Conservation (phyloP, 2,113 vertebrate species). For the Lagopus muta region DNA sequence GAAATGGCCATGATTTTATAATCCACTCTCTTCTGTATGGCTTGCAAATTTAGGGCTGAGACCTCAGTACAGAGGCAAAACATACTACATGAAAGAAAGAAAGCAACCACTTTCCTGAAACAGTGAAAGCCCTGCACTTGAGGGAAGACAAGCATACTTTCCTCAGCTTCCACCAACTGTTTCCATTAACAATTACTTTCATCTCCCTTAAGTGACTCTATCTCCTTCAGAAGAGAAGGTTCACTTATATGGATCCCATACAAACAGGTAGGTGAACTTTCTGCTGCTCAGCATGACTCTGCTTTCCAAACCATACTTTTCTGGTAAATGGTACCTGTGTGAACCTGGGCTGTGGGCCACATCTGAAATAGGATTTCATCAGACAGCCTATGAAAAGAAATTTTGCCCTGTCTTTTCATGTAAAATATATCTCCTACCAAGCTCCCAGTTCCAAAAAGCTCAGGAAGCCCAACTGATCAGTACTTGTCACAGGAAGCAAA, state of each 20-base stretch:
- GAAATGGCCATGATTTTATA: not conserved
- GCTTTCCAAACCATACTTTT: not conserved
- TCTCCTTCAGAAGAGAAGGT: not conserved
- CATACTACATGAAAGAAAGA: not conserved
- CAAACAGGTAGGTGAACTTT: not conserved
- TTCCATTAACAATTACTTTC: not conserved
- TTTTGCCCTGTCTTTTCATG: fast-evolving
- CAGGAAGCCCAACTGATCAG: not conserved
- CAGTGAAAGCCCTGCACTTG: not conserved
- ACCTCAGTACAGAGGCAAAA: not conserved
- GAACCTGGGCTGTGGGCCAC: not conserved
- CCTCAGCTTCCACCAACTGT: not conserved
- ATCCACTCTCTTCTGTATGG: not conserved
- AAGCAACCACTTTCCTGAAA: not conserved
- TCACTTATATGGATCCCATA: not conserved
- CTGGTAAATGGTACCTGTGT: not conserved
- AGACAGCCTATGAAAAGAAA: not conserved
- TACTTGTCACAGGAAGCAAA: not conserved
- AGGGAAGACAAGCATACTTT: not conserved
- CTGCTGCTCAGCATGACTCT: not conserved
- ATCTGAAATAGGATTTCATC: not conserved
- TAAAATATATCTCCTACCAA: not conserved
- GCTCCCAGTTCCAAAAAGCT: not conserved
- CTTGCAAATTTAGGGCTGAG: not conserved
- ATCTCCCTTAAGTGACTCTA: not conserved